Base-by-base conservation (phyloP, 2,113 vertebrate genomes). In the Tichodroma muraria region DNA sequence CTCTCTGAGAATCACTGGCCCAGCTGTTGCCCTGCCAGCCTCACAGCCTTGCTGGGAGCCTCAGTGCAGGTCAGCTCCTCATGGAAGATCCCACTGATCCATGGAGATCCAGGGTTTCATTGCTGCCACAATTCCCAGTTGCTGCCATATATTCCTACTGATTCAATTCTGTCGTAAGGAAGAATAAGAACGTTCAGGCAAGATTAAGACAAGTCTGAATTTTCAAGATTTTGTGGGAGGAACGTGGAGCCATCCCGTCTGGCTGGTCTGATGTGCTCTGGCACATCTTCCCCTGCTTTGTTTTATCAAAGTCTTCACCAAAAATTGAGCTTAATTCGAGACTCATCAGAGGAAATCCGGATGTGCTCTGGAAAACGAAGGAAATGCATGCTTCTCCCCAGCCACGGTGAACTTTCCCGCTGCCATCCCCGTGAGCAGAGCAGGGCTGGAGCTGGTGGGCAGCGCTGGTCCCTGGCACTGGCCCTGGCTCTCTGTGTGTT, bases 381-480 rank as follows among this genome's bases (percentile, higher is more conserved):
- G 21, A 60, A 35, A 52, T 1, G 10, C 2, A 40, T 2, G 10
- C 54, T 79, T 38, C 14, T 30, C 31, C 20, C 30, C 3, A 8
- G 45, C 13, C 54, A 1, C 0, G 1, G 20, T 9, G 77, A 25
- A 2, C 20, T 22, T 10, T 33, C 4, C 45, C 57, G 57, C 25
- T 23, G 77, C 2, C 25, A 7, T 3, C 8, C 24, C 2, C 8
- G 0, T 0, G 13, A 38, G 10, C 10, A 15, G 15, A 6, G 6
- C 9, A 2, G 8, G 2, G 33, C 64, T 42, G 40, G 40, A 15
- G 40, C 40, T 42, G 40, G 11, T 17, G 75, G 19, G 27, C 75
- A 16, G 13, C 11, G 53, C 52, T 19, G 52, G 52, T 15, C 22
- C 63, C 45, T 38, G 2, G 73, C 84, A 44, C 30, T 30, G 56